A percentile compares a stretch with the other conserved stretches of the same genome.
phyloP scores from a whole-genome alignment of 2,888 invertebrate genomes.

The Oscheius sp. region DNA sequence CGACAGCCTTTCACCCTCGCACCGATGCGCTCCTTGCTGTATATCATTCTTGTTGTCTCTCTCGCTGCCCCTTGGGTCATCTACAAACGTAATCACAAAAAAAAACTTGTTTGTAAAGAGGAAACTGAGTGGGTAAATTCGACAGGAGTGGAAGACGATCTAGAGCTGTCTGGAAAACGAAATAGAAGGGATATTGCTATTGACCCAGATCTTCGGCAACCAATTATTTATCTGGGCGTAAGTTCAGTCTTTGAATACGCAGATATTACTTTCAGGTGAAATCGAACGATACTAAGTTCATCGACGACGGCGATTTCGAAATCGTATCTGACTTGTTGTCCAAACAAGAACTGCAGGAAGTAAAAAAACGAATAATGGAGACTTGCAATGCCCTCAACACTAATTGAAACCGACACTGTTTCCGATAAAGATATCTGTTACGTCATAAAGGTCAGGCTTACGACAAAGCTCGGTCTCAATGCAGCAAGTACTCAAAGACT shows the following conservation, averaged over 20 bases:
- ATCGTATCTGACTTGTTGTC: slow-evolving; percentile 52
- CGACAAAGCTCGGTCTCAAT: too few species aligned
- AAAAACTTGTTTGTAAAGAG: slow-evolving; percentile 55
- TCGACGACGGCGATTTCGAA: slow-evolving; percentile 62
- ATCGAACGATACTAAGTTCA: slow-evolving; percentile 44
- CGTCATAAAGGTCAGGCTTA: too few species aligned
- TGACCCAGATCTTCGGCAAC: slow-evolving; percentile 55
- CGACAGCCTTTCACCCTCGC: background rate
- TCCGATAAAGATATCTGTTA: background rate
- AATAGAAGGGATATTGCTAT: slow-evolving; percentile 48
- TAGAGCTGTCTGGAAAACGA: slow-evolving; percentile 15
- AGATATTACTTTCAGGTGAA: slow-evolving; percentile 5
- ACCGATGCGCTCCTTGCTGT: slow-evolving; percentile 1
- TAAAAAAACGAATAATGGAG: slow-evolving; percentile 58
- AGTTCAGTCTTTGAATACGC: too few species aligned
- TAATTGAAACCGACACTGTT: slow-evolving; percentile 5
- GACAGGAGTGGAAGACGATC: slow-evolving; percentile 4
- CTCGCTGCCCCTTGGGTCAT: slow-evolving; percentile 56
- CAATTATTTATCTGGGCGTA: slow-evolving; percentile 58
- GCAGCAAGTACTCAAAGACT: too few species aligned
- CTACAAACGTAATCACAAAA: slow-evolving; percentile 58
- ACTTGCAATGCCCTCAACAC: slow-evolving; percentile 58
- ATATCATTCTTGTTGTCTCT: background rate
- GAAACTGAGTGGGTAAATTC: slow-evolving; percentile 56
- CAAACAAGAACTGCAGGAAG: slow-evolving; percentile 50